A percentile compares a stretch with the other conserved stretches of the same genome.
phyloP scores from a whole-genome alignment of 2,797 vertebrate species.

The Antrozous pallidus region DNA sequence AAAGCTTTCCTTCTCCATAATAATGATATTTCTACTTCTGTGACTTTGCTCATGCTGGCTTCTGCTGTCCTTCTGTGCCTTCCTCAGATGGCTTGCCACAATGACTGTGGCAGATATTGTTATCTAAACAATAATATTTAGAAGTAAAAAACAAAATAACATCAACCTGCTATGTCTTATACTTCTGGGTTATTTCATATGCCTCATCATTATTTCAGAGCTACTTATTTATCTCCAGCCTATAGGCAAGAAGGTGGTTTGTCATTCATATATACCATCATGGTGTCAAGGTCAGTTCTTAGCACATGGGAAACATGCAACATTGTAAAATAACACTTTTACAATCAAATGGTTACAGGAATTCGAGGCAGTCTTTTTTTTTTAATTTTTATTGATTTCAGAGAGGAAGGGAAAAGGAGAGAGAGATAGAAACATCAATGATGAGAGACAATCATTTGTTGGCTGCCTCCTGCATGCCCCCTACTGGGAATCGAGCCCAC shows the following conservation, averaged over 20 bases:
- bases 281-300: background rate
- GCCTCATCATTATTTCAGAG: background rate
- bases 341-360: background rate
- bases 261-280: background rate
- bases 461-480: no score
- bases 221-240: background rate
- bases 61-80: background rate
- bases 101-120: background rate
- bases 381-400: no score
- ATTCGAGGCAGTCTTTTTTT: background rate
- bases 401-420: no score
- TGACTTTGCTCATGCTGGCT: background rate
- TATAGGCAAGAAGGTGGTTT: background rate
- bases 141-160: background rate
- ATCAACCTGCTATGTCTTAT: background rate
- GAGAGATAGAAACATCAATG: no score
- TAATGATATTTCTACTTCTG: background rate
- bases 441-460: no score
- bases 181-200: background rate
- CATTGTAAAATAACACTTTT: constrained; percentile 17
- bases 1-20: background rate
- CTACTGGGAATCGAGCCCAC: no score
- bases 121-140: background rate
- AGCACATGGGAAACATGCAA: background rate
- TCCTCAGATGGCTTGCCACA: background rate